Evolutionary conservation across 2,797 vertebrate genomes (phyloP).

Genomic region (Emydoidea blandingii): DNA sequence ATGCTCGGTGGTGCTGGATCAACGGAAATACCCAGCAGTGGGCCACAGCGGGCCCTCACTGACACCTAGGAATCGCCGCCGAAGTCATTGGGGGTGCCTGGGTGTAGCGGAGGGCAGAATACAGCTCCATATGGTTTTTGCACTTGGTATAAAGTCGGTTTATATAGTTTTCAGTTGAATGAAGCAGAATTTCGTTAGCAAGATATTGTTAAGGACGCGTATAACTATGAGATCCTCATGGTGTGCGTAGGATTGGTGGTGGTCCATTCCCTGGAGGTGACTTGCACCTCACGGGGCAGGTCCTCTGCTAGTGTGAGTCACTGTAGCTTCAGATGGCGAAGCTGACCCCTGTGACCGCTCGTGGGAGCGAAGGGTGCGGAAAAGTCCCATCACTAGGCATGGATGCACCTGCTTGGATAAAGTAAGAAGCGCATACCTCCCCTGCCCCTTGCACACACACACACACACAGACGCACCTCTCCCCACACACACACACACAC

Average conservation of each 20-base stretch:
- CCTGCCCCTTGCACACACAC: neutral
- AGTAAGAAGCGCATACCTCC: rapidly evolving
- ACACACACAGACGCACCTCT: too few species aligned
- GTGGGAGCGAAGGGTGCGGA: too few species aligned
- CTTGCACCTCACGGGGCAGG: neutral
- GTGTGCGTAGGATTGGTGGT: neutral
- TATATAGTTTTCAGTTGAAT: neutral
- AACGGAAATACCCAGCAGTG: neutral
- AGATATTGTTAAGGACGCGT: rapidly evolving
- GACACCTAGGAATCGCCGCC: neutral
- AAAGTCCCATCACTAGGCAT: neutral
- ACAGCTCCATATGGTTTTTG: rapidly evolving
- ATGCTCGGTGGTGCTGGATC: rapidly evolving
- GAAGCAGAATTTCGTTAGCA: neutral
- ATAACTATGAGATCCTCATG: rapidly evolving
- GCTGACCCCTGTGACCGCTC: neutral
- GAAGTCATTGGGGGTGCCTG: rapidly evolving
- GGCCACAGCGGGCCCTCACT: neutral
- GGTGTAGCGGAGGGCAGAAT: rapidly evolving
- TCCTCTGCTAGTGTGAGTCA: neutral
- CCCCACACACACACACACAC: neutral
- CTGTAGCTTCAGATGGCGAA: neutral
- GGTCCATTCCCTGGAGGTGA: neutral
- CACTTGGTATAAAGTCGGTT: rapidly evolving
- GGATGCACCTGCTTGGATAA: neutral